Evolutionary conservation across 1,140 invertebrate species (phyloP), one percentile per base, ranked within the genome.

Genomic region (Pseudomyrmex pallidus): DNA sequence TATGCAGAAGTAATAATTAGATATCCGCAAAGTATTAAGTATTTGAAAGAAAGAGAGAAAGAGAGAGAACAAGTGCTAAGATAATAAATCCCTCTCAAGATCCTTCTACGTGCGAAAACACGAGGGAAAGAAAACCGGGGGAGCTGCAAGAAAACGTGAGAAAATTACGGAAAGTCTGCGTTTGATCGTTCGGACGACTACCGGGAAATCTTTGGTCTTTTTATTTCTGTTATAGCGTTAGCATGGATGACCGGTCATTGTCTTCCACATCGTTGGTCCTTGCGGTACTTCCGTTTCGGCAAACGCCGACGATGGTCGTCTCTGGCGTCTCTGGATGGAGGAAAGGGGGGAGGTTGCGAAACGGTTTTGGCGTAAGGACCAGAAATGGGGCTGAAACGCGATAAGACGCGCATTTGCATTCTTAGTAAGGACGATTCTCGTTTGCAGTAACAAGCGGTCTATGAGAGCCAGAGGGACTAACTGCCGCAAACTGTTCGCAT

Each of bases 371-470:
- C 74, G 62, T 85, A 77, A 90, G 82, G 72, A 66, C 15, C 72
- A 50, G 82, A 76, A 82, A 78, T 83, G 61, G 74, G 46, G 35
- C 57, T 68, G 83, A 83, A 84, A 82, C 70, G 88, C 88, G 90
- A 92, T 92, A 92, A 92, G 88, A 89, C 85, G 84, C 86, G 87
- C 92, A 91, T 92, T 92, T 92, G 91, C 91, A 92, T 92, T 92
- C 89, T 86, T 89, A 85, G 84, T 88, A 89, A 89, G 76, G 88
- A 90, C 90, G 88, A 91, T 92, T 91, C 86, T 90, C 90, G 80
- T 92, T 90, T 83, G 74, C 74, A 73, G 86, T 93, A 92, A 93
- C 90, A 91, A 92, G 90, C 87, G 25, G n/a, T 84, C 83, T 80
- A 35, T 35, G 44, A 56, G 12, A 77, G 54, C 8, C 54, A 35